phyloP scores from a whole-genome alignment of 1,140 invertebrate genomes.

The Bradysia coprophila region DNA sequence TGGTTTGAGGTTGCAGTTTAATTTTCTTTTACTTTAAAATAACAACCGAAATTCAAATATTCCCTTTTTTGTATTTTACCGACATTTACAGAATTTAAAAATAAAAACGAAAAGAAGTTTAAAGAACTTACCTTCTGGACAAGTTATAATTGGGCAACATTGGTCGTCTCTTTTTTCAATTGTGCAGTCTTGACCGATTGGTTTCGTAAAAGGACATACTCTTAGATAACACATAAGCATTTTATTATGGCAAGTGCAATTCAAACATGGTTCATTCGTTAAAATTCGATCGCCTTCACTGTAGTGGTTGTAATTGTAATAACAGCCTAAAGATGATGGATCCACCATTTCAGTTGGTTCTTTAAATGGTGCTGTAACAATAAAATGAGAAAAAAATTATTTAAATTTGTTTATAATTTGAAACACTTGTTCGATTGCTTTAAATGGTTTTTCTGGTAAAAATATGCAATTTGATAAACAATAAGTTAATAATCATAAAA shows the following conservation, averaged over 20 bases:
- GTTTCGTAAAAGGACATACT: constrained; percentile 85
- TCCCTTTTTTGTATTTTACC: too few species aligned
- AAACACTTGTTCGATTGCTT: too few species aligned
- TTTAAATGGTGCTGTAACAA: too few species aligned
- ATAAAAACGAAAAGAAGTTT: background rate
- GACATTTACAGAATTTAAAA: too few species aligned
- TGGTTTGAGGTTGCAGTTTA: too few species aligned
- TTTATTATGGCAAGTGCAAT: constrained; percentile 85
- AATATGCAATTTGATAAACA: too few species aligned
- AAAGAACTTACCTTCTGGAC: constrained; percentile 77
- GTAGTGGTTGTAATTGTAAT: constrained; percentile 87
- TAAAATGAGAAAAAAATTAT: too few species aligned
- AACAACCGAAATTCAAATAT: constrained; percentile 4
- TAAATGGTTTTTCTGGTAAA: too few species aligned
- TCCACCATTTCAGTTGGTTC: too few species aligned
- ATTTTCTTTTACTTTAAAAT: too few species aligned
- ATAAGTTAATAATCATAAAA: too few species aligned
- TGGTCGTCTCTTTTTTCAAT: constrained; percentile 79
- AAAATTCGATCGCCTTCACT: constrained; percentile 80
- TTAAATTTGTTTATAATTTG: too few species aligned
- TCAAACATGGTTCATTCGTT: constrained; percentile 87
- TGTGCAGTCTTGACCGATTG: constrained; percentile 77
- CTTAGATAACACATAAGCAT: constrained; percentile 90
- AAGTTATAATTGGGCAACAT: constrained; percentile 83
- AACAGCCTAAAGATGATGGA: constrained; percentile 42